A percentile compares a stretch with the other conserved stretches of the same genome.
Conservation (phyloP, 2,888 invertebrate genomes). For the Crioceris asparagi region DNA sequence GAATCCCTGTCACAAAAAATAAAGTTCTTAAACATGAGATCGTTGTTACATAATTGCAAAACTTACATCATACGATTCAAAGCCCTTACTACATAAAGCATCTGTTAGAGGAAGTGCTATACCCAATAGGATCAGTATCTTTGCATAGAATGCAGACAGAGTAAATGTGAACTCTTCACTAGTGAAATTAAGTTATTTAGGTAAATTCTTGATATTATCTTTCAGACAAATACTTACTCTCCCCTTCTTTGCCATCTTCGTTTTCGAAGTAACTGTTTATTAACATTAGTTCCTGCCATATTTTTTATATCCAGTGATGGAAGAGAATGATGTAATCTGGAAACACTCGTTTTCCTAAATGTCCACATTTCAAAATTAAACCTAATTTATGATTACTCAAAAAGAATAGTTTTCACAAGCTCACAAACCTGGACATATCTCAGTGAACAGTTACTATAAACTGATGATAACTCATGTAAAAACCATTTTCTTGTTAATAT, state of each 20-base stretch:
- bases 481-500: too few relatives aligned
- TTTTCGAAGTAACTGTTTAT: constrained; percentile 6
- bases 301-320: constrained; percentile 11
- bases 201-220: constrained; percentile 1
- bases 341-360: too few relatives aligned
- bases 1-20: constrained; percentile 58
- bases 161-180: constrained; percentile 64
- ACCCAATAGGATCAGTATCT: constrained; percentile 72
- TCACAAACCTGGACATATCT: too few relatives aligned
- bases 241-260: constrained; percentile 13
- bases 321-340: constrained; percentile 9
- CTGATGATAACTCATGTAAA: too few relatives aligned
- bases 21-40: background rate
- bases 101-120: constrained; percentile 81
- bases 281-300: constrained; percentile 9
- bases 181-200: constrained; percentile 22
- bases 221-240: constrained; percentile 11
- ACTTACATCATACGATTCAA: constrained; percentile 45
- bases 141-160: constrained; percentile 73
- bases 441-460: too few relatives aligned
- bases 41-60: background rate
- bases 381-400: too few relatives aligned
- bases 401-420: too few relatives aligned
- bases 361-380: too few relatives aligned
- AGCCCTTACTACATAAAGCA: constrained; percentile 65